Percentiles rank a stretch among this genome's conserved stretches.
These are phyloP conservation scores for Leuciscus idus DNA, from an alignment of 2,113 vertebrate genomes.

Conservation along the genomic window DNA sequence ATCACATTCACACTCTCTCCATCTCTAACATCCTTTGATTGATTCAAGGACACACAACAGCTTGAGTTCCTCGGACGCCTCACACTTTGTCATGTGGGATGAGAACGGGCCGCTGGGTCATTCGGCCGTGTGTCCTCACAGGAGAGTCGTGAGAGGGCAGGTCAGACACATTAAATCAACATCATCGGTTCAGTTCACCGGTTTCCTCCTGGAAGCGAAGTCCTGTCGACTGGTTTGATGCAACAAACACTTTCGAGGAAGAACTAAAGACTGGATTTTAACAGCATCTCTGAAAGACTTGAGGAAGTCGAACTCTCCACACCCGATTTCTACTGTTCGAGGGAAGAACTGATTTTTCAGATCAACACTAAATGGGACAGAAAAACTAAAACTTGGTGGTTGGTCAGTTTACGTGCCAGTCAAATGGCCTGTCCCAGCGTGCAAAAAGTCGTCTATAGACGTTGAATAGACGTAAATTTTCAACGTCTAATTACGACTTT, in stretches of 20 bases:
- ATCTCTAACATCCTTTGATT: constrained; percentile 62
- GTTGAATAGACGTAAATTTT: no score
- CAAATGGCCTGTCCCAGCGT: no score
- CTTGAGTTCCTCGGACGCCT: constrained; percentile 60
- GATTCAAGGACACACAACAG: constrained; percentile 63
- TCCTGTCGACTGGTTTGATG: not conserved
- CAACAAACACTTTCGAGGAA: not conserved
- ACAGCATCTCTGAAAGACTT: not conserved
- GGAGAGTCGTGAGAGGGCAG: constrained; percentile 53
- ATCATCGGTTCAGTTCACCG: not conserved
- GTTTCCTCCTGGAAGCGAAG: not conserved
- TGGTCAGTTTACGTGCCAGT: no score
- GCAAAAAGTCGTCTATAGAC: no score
- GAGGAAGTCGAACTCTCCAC: not conserved
- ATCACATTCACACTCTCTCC: constrained; percentile 3
- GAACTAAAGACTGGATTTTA: not conserved
- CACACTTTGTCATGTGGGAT: constrained; percentile 59
- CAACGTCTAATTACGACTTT: no score
- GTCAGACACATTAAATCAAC: not conserved
- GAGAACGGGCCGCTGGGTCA: constrained; percentile 69
- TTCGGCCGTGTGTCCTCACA: constrained; percentile 47
- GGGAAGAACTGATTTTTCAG: no score
- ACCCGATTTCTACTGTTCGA: no score
- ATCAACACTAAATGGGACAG: no score
- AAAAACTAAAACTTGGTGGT: no score